Conservation (phyloP, 1,140 invertebrate species). For the Meteorus sp. region DNA sequence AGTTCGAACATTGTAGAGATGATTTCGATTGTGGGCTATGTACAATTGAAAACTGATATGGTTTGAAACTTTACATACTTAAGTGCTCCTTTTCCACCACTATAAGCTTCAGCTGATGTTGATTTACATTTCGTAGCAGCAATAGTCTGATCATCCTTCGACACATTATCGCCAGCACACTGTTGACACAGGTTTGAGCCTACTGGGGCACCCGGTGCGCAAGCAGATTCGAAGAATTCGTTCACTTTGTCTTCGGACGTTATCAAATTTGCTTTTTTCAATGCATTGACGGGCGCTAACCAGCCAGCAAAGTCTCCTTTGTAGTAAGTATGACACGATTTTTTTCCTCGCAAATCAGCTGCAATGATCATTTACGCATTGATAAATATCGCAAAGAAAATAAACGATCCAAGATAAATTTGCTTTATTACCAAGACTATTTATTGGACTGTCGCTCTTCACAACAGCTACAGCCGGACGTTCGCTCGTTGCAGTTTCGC, state of each 20-base stretch:
- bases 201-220: conserved; percentile 50
- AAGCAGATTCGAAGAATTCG: conserved; percentile 59
- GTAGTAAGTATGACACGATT: conserved; percentile 62
- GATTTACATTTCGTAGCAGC: conserved; percentile 50
- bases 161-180: conserved; percentile 51
- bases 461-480: conserved; percentile 66
- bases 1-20: neutral
- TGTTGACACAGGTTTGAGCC: conserved; percentile 50
- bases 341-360: conserved; percentile 58
- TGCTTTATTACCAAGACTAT: conserved; percentile 28
- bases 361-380: conserved; percentile 18
- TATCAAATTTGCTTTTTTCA: conserved; percentile 57
- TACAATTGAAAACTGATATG: neutral
- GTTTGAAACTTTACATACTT: conserved; percentile 53
- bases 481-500: conserved; percentile 46
- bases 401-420: neutral
- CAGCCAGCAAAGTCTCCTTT: conserved; percentile 57
- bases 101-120: conserved; percentile 50
- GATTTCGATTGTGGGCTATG: neutral
- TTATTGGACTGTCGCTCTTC: conserved; percentile 54
- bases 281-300: conserved; percentile 57
- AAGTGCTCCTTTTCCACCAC: conserved; percentile 63
- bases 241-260: conserved; percentile 50
- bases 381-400: too few species aligned
- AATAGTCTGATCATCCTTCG: conserved; percentile 40